phyloP scores from a whole-genome alignment of 1,140 invertebrate species.

The Drosophila dunni region DNA sequence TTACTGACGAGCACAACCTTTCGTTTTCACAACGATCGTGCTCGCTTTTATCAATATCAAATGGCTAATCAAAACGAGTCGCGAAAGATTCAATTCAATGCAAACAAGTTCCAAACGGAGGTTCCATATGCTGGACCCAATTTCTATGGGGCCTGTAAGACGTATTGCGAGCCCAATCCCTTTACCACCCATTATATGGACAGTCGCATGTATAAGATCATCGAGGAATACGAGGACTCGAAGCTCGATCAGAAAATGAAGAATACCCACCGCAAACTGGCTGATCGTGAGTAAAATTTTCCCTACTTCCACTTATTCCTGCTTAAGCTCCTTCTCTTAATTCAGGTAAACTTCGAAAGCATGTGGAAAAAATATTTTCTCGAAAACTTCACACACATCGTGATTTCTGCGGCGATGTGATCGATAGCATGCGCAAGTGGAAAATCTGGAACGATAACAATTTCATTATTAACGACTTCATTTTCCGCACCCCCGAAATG shows the following conservation, averaged over 20 bases:
- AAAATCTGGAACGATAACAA: constrained; percentile 17
- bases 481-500: constrained; percentile 7
- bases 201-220: constrained; percentile 63
- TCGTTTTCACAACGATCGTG: constrained; percentile 55
- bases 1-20: constrained; percentile 60
- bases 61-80: neutral
- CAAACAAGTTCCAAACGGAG: neutral
- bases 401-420: constrained; percentile 52
- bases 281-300: constrained; percentile 31
- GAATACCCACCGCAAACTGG: neutral
- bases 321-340: neutral
- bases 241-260: neutral
- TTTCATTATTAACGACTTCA: neutral
- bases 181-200: constrained; percentile 51
- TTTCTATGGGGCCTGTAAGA: constrained; percentile 39
- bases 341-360: constrained; percentile 28
- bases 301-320: neutral
- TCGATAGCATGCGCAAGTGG: constrained; percentile 51
- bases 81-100: neutral
- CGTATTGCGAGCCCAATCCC: constrained; percentile 8
- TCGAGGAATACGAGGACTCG: constrained; percentile 55
- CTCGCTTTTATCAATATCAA: neutral
- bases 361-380: neutral
- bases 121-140: constrained; percentile 51
- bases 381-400: neutral